phyloP scores from a whole-genome alignment of 30 jellyfish, hydroid and myxozoan species.

The Hydra vulgaris region DNA sequence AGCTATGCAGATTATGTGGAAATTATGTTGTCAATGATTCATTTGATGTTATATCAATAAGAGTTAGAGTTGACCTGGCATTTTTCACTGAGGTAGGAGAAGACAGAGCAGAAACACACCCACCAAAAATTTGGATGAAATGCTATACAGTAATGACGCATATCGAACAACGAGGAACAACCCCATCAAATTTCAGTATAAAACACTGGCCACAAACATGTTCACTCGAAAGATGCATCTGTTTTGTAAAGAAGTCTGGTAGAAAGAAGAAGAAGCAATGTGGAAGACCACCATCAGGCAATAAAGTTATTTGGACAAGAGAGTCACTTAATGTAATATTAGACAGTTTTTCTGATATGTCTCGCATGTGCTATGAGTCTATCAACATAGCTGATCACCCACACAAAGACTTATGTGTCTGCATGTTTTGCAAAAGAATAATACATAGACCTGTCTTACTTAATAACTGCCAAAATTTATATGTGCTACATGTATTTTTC shows the following conservation, averaged over 20 bases:
- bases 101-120: neutral
- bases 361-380: neutral
- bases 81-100: neutral
- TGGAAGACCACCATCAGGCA: too few species aligned
- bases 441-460: neutral
- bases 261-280: neutral
- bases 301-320: neutral
- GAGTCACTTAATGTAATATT: neutral
- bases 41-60: neutral
- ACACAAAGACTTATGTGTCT: neutral
- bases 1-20: neutral
- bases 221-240: neutral
- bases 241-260: neutral
- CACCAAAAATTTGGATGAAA: neutral
- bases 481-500: neutral
- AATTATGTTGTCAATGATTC: neutral
- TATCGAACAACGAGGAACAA: neutral
- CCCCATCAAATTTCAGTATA: neutral
- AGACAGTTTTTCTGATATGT: neutral
- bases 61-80: neutral
- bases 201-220: neutral
- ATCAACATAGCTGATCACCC: neutral
- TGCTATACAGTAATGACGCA: neutral
- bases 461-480: neutral
- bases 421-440: neutral